Evolutionary conservation across 1,140 invertebrate genomes (phyloP).

Genomic region (Babylonia areolata): DNA sequence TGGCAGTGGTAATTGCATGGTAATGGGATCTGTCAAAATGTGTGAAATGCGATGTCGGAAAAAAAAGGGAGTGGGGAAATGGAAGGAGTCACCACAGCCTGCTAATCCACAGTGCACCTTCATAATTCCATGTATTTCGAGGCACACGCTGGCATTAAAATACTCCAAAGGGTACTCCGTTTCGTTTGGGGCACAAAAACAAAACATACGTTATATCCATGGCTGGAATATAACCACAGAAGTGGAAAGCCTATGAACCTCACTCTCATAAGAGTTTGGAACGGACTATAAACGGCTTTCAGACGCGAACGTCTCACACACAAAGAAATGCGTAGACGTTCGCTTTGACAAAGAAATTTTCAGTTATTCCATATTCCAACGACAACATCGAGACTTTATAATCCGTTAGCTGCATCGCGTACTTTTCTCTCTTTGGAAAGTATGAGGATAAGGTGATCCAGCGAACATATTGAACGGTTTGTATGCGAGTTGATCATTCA

Average conservation of each 20-base stretch:
- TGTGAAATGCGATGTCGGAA: background rate
- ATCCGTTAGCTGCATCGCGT: conserved; percentile 12
- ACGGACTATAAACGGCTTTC: conserved; percentile 32
- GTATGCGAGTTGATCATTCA: background rate
- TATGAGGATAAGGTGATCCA: background rate
- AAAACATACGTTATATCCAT: conserved; percentile 24
- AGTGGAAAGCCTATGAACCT: background rate
- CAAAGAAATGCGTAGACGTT: conserved; percentile 25
- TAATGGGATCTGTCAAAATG: no score
- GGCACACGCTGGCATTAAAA: conserved; percentile 24
- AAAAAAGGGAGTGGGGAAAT: background rate
- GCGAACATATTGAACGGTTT: conserved; percentile 4
- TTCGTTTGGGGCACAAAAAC: conserved; percentile 21
- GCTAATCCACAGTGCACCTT: conserved; percentile 8
- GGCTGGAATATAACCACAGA: background rate
- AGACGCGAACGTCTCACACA: conserved; percentile 16
- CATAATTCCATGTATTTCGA: conserved; percentile 1
- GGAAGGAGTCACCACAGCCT: background rate
- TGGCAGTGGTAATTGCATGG: no score
- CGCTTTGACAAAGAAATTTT: background rate
- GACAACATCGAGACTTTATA: conserved; percentile 18
- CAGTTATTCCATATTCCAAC: conserved; percentile 6
- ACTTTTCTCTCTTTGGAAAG: conserved; percentile 19
- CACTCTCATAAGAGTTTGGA: conserved; percentile 9
- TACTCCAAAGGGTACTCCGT: conserved; percentile 30